phyloP scores from a whole-genome alignment of 1,140 invertebrate genomes.

The Pygmarrhopalites habei region DNA sequence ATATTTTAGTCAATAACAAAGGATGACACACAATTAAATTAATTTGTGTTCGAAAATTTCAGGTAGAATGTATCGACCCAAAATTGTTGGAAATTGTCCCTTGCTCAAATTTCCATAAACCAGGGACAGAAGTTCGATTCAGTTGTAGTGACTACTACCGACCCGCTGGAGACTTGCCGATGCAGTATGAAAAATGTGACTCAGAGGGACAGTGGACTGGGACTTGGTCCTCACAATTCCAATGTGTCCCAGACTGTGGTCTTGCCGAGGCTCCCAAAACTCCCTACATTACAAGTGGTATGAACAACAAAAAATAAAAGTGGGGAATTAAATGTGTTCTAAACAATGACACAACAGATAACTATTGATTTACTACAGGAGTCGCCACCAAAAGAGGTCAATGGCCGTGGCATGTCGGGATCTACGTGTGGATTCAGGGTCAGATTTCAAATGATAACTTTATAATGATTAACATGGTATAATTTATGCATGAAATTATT shows the following conservation, averaged over 20 bases:
- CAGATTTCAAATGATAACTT: neutral
- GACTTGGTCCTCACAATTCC: slow-evolving; percentile 19
- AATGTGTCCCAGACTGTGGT: slow-evolving; percentile 36
- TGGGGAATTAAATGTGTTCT: too few species aligned
- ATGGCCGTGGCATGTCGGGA: slow-evolving; percentile 38
- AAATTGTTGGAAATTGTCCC: slow-evolving; percentile 27
- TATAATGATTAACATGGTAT: too few species aligned
- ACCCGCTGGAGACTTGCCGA: slow-evolving; percentile 31
- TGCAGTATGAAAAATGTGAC: slow-evolving; percentile 37
- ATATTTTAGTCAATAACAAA: too few species aligned
- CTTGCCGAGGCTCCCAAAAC: slow-evolving; percentile 33
- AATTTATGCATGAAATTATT: too few species aligned
- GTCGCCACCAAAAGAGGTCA: slow-evolving; percentile 28
- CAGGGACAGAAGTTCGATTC: slow-evolving; percentile 30
- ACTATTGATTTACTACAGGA: too few species aligned
- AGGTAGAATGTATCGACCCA: slow-evolving; percentile 37
- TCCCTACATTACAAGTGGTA: slow-evolving; percentile 35
- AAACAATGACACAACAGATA: too few species aligned
- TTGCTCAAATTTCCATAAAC: slow-evolving; percentile 9
- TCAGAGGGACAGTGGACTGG: slow-evolving; percentile 29
- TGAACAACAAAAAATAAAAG: too few species aligned
- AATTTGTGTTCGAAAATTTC: too few species aligned
- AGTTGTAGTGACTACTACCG: slow-evolving; percentile 30
- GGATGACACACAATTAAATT: too few species aligned
- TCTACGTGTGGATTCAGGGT: slow-evolving; percentile 21